Evolutionary conservation across 2,888 invertebrate species (phyloP).

Genomic region (Platerodrilus igneus): DNA sequence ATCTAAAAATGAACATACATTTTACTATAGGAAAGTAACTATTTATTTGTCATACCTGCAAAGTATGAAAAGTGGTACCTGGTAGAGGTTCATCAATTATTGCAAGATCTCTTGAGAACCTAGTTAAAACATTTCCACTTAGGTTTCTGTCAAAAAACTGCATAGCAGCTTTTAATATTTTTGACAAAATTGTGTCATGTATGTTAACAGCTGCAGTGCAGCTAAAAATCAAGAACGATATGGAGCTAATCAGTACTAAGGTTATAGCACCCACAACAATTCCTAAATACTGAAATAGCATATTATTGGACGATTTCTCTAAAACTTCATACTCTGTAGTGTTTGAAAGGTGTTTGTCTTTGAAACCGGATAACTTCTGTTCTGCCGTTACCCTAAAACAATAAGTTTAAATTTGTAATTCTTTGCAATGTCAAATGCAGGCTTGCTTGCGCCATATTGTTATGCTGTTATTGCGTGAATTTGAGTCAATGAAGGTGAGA

Average conservation of each 20-base stretch:
- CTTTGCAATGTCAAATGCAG: too few species aligned
- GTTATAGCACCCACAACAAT: conserved; percentile 29
- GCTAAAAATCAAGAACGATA: conserved; percentile 21
- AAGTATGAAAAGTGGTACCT: conserved; percentile 1
- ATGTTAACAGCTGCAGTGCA: conserved; percentile 20
- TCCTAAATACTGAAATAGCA: conserved; percentile 32
- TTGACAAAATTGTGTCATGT: conserved; percentile 21
- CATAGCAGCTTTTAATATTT: conserved; percentile 21
- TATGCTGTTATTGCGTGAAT: too few species aligned
- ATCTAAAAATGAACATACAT: too few species aligned
- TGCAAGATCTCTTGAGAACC: conserved; percentile 28
- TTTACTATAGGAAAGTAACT: too few species aligned
- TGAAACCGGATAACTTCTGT: conserved; percentile 15
- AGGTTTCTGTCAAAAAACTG: conserved; percentile 21
- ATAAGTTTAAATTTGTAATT: too few species aligned
- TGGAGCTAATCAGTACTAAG: conserved; percentile 32
- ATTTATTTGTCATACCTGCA: too few species aligned
- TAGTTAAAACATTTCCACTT: conserved; percentile 26
- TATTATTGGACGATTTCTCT: conserved; percentile 2
- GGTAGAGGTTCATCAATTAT: conserved; percentile 25
- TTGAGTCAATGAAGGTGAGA: too few species aligned
- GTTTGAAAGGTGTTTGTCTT: conserved; percentile 12
- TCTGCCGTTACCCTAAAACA: conserved; percentile 26
- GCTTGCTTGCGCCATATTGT: too few species aligned
- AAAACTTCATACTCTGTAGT: conserved; percentile 16